Conservation (phyloP, 1,140 invertebrate species). For the Acromyrmex heyeri region DNA sequence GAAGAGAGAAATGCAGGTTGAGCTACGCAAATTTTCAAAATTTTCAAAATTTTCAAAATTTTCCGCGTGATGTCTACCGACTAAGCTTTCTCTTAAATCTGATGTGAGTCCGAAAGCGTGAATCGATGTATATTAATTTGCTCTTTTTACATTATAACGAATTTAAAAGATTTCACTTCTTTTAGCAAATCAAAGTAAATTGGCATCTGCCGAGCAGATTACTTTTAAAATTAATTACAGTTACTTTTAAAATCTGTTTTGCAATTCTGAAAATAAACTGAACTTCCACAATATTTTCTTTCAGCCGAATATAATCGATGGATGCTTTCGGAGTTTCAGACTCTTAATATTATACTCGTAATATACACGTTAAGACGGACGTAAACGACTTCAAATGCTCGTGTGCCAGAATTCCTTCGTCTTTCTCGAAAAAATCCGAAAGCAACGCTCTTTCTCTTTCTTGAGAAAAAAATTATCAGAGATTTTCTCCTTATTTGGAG, state of each 20-base stretch:
- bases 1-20: slow-evolving; percentile 62
- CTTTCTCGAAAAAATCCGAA: slow-evolving; percentile 27
- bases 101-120: slow-evolving; percentile 43
- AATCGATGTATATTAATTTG: slow-evolving; percentile 10
- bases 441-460: slow-evolving; percentile 23
- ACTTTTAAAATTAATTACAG: not conserved
- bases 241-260: not conserved
- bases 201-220: not conserved
- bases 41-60: slow-evolving; percentile 75
- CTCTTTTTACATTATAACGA: not conserved
- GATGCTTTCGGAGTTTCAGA: slow-evolving; percentile 36
- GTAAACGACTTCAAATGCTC: slow-evolving; percentile 60
- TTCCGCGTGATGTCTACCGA: slow-evolving; percentile 61
- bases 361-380: slow-evolving; percentile 60
- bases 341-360: slow-evolving; percentile 52
- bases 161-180: not conserved
- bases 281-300: not conserved
- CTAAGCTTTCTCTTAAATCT: slow-evolving; percentile 45
- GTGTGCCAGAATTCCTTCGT: slow-evolving; percentile 40
- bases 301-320: slow-evolving; percentile 1
- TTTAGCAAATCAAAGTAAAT: not conserved
- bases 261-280: not conserved
- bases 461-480: slow-evolving; percentile 10
- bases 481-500: not conserved
- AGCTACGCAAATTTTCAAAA: slow-evolving; percentile 73